Evolutionary conservation across 2,888 invertebrate species (phyloP).

Genomic region (Ectemnius lituratus): DNA sequence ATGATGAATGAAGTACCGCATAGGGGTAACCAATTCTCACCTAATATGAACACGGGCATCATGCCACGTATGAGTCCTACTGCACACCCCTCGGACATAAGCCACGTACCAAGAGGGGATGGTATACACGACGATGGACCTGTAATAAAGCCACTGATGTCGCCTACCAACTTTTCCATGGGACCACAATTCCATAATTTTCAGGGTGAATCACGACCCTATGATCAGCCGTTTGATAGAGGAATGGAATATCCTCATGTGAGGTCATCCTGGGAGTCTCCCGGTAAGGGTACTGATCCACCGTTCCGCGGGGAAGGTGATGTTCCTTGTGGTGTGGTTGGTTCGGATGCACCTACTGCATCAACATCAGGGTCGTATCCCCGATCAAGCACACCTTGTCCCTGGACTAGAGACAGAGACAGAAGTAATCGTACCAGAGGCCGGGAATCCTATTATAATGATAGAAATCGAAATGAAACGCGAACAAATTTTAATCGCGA

Average conservation of each 20-base stretch:
- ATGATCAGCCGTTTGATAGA: conserved; percentile 54
- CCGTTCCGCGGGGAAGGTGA: conserved; percentile 46
- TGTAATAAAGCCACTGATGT: conserved; percentile 44
- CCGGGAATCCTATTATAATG: conserved; percentile 54
- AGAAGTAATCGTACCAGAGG: conserved; percentile 48
- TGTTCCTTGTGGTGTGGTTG: conserved; percentile 28
- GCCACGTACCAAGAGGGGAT: conserved; percentile 38
- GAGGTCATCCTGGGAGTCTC: conserved; percentile 57
- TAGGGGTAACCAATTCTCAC: conserved; percentile 44
- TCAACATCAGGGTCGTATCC: conserved; percentile 20
- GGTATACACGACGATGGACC: conserved; percentile 29
- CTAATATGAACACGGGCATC: conserved; percentile 16
- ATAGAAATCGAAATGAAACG: conserved; percentile 50
- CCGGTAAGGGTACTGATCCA: conserved; percentile 21
- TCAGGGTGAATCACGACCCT: conserved; percentile 32
- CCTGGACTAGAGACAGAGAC: conserved; percentile 47
- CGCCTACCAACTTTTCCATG: conserved; percentile 48
- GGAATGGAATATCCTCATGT: conserved; percentile 57
- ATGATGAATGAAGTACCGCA: conserved; percentile 44
- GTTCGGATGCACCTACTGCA: conserved; percentile 18
- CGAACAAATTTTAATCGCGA: conserved; percentile 58
- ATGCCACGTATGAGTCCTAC: conserved; percentile 53
- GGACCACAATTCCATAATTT: conserved; percentile 44
- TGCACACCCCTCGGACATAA: conserved; percentile 45
- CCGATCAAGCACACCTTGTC: conserved; percentile 49